Evolutionary conservation across 2,888 invertebrate genomes (phyloP), one percentile per base, ranked within the genome.

Genomic region (Ptilodon capucinus): DNA sequence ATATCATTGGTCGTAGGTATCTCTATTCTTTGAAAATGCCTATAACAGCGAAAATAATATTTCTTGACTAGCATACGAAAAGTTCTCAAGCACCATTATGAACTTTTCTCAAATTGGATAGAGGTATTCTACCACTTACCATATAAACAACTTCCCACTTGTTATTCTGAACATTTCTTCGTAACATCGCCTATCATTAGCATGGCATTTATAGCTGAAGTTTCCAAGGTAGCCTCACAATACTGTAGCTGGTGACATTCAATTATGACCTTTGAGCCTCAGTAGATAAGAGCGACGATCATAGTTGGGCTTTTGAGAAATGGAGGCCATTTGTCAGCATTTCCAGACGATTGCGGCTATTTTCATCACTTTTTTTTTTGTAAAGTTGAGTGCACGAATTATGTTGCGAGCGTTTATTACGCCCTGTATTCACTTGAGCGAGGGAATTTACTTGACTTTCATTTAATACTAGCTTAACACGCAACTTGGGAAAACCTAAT

Each of bases 291-390:
- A 25, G 2, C n/a, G 11, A 41, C 8, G 6, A 41, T 44, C 39
- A 47, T 40, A 16, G 17, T 40, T 40, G 38, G 36, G 34, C 36
- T 2, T 46, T 38, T 46, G 47, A 52, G 36, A 60, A 49, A 57
- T 55, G 48, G 55, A 41, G 36, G 18, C 30, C 46, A 55, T 60
- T 57, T 57, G 42, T 54, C 52, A 54, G 56, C 50, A 52, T 51
- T 48, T 47, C 42, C 21, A 57, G 48, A 46, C 48, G 51, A 60
- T 60, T 55, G 9, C 34, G 48, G 46, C 45, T 42, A 57, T 63
- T 62, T 57, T 60, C 63, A 63, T 51, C 14, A 18, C 40, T 41
- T 43, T 25, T 41, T 13, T 41, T 36, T 42, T 4, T n/a, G 11
- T n/a, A n/a, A n/a, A 43, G 40, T 44, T 30, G 35, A 38, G 23